phyloP scores from a whole-genome alignment of 2,888 invertebrate genomes.

The Volucella zonaria region DNA sequence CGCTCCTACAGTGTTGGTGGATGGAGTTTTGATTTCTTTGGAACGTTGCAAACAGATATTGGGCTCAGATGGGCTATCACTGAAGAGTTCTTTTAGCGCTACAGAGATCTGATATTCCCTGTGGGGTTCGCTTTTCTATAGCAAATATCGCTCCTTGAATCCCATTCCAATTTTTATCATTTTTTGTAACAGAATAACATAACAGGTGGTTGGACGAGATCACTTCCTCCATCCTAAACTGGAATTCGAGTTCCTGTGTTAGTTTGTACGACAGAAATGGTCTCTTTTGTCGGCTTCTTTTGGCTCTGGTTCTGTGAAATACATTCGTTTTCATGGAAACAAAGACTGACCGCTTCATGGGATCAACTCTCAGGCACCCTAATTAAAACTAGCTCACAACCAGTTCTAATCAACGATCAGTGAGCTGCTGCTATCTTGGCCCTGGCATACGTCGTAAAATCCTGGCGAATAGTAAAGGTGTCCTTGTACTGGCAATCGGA shows the following conservation, averaged over 20 bases:
- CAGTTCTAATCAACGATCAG: too few species aligned
- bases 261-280: neutral
- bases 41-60: conserved; percentile 39
- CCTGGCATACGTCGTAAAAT: too few species aligned
- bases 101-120: conserved; percentile 80
- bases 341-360: too few species aligned
- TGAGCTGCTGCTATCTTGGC: too few species aligned
- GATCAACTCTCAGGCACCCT: too few species aligned
- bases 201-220: conserved; percentile 85
- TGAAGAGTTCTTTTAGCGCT: conserved; percentile 79
- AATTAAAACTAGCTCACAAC: too few species aligned
- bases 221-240: conserved; percentile 76
- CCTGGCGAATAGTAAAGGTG: too few species aligned
- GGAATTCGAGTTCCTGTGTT: conserved; percentile 69
- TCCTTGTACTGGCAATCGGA: too few species aligned
- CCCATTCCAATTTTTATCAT: conserved; percentile 92
- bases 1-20: too few species aligned
- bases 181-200: conserved; percentile 89
- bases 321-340: neutral
- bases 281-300: conserved; percentile 13
- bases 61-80: conserved; percentile 70
- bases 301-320: conserved; percentile 2
- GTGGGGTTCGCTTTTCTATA: conserved; percentile 86
- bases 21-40: neutral
- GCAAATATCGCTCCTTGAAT: conserved; percentile 93